Evolutionary conservation across 2,113 vertebrate species (phyloP), one percentile per base, ranked within the genome.

Genomic region (Cephalopterus ornatus): DNA sequence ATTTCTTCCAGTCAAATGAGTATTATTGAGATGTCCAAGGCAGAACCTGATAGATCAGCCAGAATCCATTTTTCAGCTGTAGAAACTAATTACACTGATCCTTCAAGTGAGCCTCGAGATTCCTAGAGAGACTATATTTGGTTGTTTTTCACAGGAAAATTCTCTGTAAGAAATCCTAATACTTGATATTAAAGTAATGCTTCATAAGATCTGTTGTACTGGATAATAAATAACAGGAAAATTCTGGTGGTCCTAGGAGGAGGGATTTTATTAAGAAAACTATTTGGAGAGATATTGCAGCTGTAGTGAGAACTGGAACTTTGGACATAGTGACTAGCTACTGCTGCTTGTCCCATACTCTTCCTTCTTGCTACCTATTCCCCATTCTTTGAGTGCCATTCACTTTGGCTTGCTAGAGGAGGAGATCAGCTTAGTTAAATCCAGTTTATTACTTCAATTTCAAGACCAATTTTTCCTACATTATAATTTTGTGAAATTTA

Each of bases 111-210:
- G n/a, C 12, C 22, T 72, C 61, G 58, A 56, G 73, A 80, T 90
- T 93, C 42, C 72, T 78, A 33, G 14, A 59, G 55, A 80, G 22
- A 52, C 17, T 61, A 23, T 39, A 53, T 82, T 65, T 80, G 7
- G 18, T 63, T 86, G 73, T 74, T 95, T 90, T 94, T 87, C 76
- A 75, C 21, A 68, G 61, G 28, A 37, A 56, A 75, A 2, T 8
- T 67, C 41, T 78, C 39, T 67, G 14, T 52, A 67, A 80, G 39
- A 94, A 94, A 61, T 6, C 10, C 8, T 66, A 71, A 71, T 71
- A 82, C 11, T 47, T 63, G 82, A 92, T 96, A 96, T 95, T 97
- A 95, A 96, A 88, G 83, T 68, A 94, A 93, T 92, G 63, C 16
- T 88, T 95, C 94, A 84, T 86, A 90, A 72, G 35, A 61, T 68